Conservation (phyloP, 2,113 vertebrate species). For the Silurus asotus region DNA sequence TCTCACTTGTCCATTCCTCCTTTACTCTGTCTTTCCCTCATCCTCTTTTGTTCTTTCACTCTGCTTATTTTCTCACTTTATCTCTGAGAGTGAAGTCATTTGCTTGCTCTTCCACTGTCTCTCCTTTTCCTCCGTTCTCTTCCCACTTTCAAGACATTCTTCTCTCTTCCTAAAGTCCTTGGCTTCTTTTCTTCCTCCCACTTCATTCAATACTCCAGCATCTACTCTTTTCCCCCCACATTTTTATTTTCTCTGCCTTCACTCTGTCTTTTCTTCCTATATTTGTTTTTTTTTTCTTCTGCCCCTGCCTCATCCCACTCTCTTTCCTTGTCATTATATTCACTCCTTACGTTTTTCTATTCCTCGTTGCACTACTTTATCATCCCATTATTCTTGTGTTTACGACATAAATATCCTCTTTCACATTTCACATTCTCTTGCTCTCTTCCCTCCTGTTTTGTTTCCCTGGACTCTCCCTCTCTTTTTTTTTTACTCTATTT, state of each 20-base stretch:
- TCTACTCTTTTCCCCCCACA: not conserved
- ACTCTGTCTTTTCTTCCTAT: not conserved
- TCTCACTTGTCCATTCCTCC: not conserved
- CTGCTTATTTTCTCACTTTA: too few relatives aligned
- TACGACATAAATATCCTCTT: not conserved
- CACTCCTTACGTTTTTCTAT: not conserved
- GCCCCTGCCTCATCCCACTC: not conserved
- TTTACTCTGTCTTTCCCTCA: not conserved
- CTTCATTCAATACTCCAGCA: not conserved
- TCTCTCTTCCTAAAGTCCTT: not conserved
- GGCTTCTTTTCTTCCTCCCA: not conserved
- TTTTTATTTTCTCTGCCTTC: slow-evolving; percentile 25
- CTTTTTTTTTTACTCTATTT: not conserved
- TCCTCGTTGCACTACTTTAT: not conserved
- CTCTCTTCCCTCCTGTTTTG: not conserved
- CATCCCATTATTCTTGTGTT: not conserved
- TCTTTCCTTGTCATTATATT: not conserved
- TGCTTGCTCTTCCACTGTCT: not conserved
- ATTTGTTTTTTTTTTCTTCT: not conserved
- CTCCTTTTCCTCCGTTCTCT: not conserved
- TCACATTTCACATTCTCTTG: not conserved
- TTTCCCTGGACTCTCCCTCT: not conserved
- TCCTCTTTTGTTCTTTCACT: not conserved
- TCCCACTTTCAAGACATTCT: not conserved
- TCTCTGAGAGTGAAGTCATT: not conserved